These are phyloP conservation scores for Apoderus coryli DNA, from an alignment of 2,888 invertebrate genomes.

Conservation along the genomic window DNA sequence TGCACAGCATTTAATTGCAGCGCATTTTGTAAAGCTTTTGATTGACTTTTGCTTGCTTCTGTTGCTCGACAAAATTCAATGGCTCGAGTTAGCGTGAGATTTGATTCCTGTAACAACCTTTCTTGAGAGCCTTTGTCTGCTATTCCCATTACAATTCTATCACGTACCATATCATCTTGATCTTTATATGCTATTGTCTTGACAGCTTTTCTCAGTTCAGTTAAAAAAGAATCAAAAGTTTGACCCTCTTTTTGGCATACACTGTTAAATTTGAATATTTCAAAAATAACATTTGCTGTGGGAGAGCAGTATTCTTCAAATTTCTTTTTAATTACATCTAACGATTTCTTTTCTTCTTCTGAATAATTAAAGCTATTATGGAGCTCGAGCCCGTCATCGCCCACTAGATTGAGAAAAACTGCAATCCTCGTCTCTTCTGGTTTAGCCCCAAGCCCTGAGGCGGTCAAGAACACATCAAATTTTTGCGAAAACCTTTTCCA, in stretches of 20 bases:
- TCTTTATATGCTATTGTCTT: slow-evolving; percentile 19
- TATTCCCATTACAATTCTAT: slow-evolving; percentile 20
- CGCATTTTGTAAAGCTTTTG: slow-evolving; percentile 17
- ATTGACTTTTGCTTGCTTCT: slow-evolving; percentile 15
- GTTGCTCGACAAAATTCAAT: slow-evolving; percentile 16
- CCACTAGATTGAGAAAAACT: too few species aligned
- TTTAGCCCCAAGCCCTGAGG: slow-evolving; percentile 6
- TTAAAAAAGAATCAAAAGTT: slow-evolving; percentile 20
- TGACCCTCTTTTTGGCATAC: slow-evolving; percentile 19
- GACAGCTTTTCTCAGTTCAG: slow-evolving; percentile 18
- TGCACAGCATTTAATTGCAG: too few species aligned
- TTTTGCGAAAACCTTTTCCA: slow-evolving; percentile 6
- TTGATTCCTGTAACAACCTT: slow-evolving; percentile 15
- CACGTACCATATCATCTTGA: slow-evolving; percentile 18
- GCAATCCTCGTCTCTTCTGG: slow-evolving; percentile 8
- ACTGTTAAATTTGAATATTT: slow-evolving; percentile 16
- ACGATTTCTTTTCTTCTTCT: slow-evolving; percentile 9
- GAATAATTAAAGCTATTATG: too few species aligned
- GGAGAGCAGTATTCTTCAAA: slow-evolving; percentile 11
- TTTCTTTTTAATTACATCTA: slow-evolving; percentile 5
- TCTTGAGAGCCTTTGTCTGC: slow-evolving; percentile 16
- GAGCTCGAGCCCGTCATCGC: too few species aligned
- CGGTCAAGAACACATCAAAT: slow-evolving; percentile 8
- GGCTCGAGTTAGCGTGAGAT: slow-evolving; percentile 16
- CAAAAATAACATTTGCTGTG: slow-evolving; percentile 13